These are phyloP conservation scores for Drosophila prolongata DNA, from an alignment of 2,888 invertebrate species.

Conservation along the genomic window DNA sequence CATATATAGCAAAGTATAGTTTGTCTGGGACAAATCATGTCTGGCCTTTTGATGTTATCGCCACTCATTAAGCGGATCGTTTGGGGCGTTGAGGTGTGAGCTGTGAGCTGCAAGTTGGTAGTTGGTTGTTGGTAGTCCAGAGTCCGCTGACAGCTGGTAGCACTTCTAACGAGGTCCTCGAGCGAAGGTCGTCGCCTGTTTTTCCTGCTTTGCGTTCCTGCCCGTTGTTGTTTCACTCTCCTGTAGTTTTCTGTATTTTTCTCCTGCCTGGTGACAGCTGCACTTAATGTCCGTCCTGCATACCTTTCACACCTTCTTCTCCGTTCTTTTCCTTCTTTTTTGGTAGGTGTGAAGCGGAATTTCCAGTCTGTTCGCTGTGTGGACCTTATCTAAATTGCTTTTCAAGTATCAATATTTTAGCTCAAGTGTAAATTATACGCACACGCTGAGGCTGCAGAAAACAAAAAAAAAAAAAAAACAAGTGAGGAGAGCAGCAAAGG, in stretches of 20 bases:
- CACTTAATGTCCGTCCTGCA: slow-evolving; percentile 48
- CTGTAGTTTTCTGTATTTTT: background rate
- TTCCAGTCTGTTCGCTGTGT: slow-evolving; percentile 62
- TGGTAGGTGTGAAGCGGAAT: slow-evolving; percentile 81
- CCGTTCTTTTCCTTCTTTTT: slow-evolving; percentile 24
- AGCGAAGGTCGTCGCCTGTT: slow-evolving; percentile 26
- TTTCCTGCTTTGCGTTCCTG: background rate
- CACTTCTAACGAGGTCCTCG: slow-evolving; percentile 66
- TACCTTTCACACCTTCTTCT: slow-evolving; percentile 66
- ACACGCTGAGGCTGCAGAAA: slow-evolving; percentile 43
- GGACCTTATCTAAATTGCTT: slow-evolving; percentile 82
- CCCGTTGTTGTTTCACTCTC: background rate
- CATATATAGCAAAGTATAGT: background rate
- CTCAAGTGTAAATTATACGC: slow-evolving; percentile 82
- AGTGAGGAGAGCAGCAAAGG: background rate
- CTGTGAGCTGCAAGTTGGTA: slow-evolving; percentile 16
- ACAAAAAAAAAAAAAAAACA: background rate
- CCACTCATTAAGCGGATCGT: slow-evolving; percentile 61
- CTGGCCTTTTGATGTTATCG: slow-evolving; percentile 80
- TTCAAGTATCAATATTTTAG: slow-evolving; percentile 84
- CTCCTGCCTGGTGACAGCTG: slow-evolving; percentile 34
- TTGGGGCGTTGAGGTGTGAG: slow-evolving; percentile 22
- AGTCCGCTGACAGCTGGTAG: slow-evolving; percentile 73
- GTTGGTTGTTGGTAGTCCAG: slow-evolving; percentile 16
- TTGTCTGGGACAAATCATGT: slow-evolving; percentile 73